These are phyloP conservation scores for Rhinella marina DNA, from an alignment of 2,797 vertebrate genomes.

Conservation along the genomic window DNA sequence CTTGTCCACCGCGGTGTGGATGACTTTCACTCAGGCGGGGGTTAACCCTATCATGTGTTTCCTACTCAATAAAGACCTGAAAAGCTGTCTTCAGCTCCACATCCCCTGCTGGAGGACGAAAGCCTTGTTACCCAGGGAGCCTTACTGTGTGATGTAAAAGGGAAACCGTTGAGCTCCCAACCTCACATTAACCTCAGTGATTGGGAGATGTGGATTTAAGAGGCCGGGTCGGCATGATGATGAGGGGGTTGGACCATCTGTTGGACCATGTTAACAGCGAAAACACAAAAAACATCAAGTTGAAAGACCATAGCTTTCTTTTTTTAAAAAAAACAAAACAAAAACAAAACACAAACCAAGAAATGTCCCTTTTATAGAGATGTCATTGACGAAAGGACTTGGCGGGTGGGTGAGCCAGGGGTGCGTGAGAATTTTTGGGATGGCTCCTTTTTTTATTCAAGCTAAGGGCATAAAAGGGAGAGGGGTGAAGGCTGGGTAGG, in stretches of 20 bases:
- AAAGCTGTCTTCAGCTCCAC: slow-evolving; percentile 88
- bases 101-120: slow-evolving; percentile 89
- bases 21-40: slow-evolving; percentile 90
- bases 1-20: slow-evolving; percentile 90
- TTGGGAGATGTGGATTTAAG: slow-evolving; percentile 27
- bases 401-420: background rate
- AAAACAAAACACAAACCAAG: background rate
- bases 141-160: slow-evolving; percentile 87
- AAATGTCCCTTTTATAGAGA: slow-evolving; percentile 54
- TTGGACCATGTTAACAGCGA: slow-evolving; percentile 38
- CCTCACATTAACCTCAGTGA: slow-evolving; percentile 55
- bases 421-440: slow-evolving; percentile 48
- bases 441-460: slow-evolving; percentile 54
- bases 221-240: slow-evolving; percentile 8
- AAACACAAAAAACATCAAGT: slow-evolving; percentile 25
- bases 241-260: background rate
- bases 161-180: slow-evolving; percentile 43
- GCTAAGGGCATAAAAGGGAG: slow-evolving; percentile 50
- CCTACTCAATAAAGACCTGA: slow-evolving; percentile 92
- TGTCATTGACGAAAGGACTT: slow-evolving; percentile 53
- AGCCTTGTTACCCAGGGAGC: slow-evolving; percentile 87
- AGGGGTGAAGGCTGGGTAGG: slow-evolving; percentile 40
- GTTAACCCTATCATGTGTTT: slow-evolving; percentile 91
- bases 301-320: slow-evolving; percentile 50
- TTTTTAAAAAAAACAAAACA: slow-evolving; percentile 24